phyloP scores from a whole-genome alignment of 2,797 vertebrate species.

The Rallus crepitans region DNA sequence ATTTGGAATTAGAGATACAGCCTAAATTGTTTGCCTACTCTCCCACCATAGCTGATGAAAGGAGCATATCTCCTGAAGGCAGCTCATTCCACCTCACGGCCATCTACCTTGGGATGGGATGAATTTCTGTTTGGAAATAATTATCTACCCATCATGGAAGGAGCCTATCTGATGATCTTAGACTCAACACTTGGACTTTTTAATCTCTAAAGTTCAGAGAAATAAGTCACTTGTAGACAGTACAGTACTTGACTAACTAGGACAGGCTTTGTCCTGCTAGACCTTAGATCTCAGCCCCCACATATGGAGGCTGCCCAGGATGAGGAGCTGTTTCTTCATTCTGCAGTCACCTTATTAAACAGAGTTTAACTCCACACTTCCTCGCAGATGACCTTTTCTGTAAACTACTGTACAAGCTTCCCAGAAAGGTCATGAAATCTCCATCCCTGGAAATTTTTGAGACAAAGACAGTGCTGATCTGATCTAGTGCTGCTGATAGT shows the following conservation, averaged over 20 bases:
- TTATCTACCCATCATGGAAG: background rate
- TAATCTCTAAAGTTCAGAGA: background rate
- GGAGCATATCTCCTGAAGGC: background rate
- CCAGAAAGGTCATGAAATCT: background rate
- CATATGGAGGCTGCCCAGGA: background rate
- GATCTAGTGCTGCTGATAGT: background rate
- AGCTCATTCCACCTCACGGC: background rate
- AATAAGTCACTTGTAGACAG: background rate
- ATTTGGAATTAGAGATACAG: background rate
- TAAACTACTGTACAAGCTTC: background rate
- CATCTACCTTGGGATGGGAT: background rate
- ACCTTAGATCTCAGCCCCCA: background rate
- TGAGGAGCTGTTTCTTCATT: background rate
- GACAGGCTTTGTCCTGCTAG: background rate
- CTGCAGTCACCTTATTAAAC: background rate
- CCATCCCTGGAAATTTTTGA: background rate
- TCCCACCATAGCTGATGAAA: background rate
- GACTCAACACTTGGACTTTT: background rate
- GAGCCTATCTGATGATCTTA: background rate
- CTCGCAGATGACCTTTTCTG: background rate
- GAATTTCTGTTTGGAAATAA: background rate
- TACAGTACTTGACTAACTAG: background rate
- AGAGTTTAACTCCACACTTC: background rate
- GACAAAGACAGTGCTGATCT: background rate
- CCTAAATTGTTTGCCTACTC: background rate